These are phyloP conservation scores for Prenolepis imparis DNA, from an alignment of 2,888 invertebrate species.

Conservation along the genomic window DNA sequence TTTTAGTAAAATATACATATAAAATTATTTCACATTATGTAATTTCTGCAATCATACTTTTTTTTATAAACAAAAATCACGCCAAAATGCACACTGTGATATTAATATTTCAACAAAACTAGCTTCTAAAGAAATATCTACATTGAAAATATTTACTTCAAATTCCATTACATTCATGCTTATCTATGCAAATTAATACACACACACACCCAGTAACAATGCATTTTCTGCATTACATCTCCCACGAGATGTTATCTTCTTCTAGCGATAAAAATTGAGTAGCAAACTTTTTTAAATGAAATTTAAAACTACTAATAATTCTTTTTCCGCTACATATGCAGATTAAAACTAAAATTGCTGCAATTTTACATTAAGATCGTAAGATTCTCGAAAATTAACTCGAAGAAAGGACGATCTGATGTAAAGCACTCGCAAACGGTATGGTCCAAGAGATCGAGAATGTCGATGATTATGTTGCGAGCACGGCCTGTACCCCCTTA, in stretches of 20 bases:
- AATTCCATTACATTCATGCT: constrained; percentile 10
- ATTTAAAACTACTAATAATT: neutral
- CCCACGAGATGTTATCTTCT: neutral
- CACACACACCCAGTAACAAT: neutral
- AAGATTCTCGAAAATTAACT: constrained; percentile 6
- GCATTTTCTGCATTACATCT: neutral
- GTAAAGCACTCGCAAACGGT: constrained; percentile 14
- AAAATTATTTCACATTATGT: constrained; percentile 3
- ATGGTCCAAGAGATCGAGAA: neutral
- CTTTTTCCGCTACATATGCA: neutral
- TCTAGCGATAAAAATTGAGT: neutral
- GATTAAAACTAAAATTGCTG: neutral
- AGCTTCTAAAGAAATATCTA: neutral
- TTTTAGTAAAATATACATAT: neutral
- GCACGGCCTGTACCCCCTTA: neutral
- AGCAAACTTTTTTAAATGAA: neutral
- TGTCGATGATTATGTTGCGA: constrained; percentile 28
- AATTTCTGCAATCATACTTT: neutral
- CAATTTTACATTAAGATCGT: neutral
- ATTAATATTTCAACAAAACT: neutral
- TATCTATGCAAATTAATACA: constrained; percentile 28
- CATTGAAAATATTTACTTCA: neutral
- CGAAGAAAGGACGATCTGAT: neutral
- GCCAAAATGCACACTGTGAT: neutral
- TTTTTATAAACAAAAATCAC: neutral